These are phyloP conservation scores for Xiphophorus hellerii DNA, from an alignment of 2,113 vertebrate species.

Conservation along the genomic window DNA sequence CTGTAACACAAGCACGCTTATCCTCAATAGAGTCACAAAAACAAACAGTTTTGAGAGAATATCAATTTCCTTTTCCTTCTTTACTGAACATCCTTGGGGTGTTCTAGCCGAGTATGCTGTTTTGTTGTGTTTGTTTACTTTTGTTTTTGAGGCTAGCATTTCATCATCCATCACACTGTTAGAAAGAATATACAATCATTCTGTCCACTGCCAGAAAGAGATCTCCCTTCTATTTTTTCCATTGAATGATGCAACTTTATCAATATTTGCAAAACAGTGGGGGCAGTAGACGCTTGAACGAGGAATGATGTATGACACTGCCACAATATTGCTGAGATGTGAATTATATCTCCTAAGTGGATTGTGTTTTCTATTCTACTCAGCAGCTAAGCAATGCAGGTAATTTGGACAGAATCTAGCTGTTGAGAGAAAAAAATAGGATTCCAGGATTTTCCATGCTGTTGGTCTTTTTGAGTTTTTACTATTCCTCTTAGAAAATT, in stretches of 20 bases:
- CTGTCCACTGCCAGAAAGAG: constrained; percentile 54
- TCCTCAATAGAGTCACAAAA: constrained; percentile 66
- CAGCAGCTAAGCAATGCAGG: constrained; percentile 42
- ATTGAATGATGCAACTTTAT: constrained; percentile 65
- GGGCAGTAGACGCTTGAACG: constrained; percentile 31
- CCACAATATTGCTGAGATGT: constrained; percentile 53
- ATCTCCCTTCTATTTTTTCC: constrained; percentile 39
- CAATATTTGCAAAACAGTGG: constrained; percentile 62
- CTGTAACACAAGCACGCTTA: constrained; percentile 59
- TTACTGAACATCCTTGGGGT: constrained; percentile 58
- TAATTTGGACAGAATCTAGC: constrained; percentile 18
- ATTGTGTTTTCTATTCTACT: constrained; percentile 8
- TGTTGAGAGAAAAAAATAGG: not conserved
- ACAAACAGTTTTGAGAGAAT: constrained; percentile 72
- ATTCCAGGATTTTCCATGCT: constrained; percentile 3
- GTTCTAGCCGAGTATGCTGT: constrained; percentile 62
- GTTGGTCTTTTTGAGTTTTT: constrained; percentile 36
- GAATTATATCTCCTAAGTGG: constrained; percentile 31
- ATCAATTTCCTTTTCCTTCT: constrained; percentile 69
- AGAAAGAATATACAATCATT: constrained; percentile 55
- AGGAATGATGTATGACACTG: constrained; percentile 55
- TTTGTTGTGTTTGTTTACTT: constrained; percentile 68
- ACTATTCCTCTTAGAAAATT: constrained; percentile 20
- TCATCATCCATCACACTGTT: constrained; percentile 68
- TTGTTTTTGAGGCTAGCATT: constrained; percentile 62